phyloP scores from a whole-genome alignment of 1,140 invertebrate genomes.

The Polypedilum vanderplanki region DNA sequence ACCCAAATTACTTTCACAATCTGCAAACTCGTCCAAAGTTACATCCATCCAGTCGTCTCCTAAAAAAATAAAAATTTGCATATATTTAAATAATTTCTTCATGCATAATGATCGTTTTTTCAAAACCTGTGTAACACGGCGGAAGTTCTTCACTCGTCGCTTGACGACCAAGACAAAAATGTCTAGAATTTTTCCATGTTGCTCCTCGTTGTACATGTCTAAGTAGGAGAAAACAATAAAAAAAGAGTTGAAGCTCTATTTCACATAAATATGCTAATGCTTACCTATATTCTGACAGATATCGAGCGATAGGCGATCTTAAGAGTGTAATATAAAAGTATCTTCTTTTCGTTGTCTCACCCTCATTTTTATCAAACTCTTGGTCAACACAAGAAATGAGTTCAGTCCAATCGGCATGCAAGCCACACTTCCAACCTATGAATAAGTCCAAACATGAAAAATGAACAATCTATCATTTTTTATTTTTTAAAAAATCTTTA shows the following conservation, averaged over 20 bases:
- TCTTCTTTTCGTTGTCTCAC: slow-evolving; percentile 64
- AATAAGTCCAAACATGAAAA: no score
- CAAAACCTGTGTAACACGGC: slow-evolving; percentile 63
- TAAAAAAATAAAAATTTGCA: slow-evolving; percentile 2
- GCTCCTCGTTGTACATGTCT: slow-evolving; percentile 90
- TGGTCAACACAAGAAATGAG: slow-evolving; percentile 74
- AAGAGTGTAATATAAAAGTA: slow-evolving; percentile 97
- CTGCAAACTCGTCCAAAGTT: slow-evolving; percentile 75
- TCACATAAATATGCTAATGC: no score
- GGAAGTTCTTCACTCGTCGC: slow-evolving; percentile 71
- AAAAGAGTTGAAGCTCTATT: no score
- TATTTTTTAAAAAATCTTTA: no score
- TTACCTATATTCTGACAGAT: slow-evolving; percentile 81
- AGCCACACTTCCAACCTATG: slow-evolving; percentile 87
- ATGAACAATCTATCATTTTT: no score
- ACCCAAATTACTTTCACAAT: slow-evolving; percentile 78
- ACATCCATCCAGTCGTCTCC: slow-evolving; percentile 58
- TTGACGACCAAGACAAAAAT: slow-evolving; percentile 78
- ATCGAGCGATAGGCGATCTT: slow-evolving; percentile 83
- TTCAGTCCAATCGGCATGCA: slow-evolving; percentile 98
- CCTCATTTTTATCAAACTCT: slow-evolving; percentile 80
- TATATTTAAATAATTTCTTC: not conserved
- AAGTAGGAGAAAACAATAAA: no score
- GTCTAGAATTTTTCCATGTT: slow-evolving; percentile 88
- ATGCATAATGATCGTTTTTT: not conserved